Conservation (phyloP, 2,113 vertebrate genomes). For the Oncorhynchus clarkii region DNA sequence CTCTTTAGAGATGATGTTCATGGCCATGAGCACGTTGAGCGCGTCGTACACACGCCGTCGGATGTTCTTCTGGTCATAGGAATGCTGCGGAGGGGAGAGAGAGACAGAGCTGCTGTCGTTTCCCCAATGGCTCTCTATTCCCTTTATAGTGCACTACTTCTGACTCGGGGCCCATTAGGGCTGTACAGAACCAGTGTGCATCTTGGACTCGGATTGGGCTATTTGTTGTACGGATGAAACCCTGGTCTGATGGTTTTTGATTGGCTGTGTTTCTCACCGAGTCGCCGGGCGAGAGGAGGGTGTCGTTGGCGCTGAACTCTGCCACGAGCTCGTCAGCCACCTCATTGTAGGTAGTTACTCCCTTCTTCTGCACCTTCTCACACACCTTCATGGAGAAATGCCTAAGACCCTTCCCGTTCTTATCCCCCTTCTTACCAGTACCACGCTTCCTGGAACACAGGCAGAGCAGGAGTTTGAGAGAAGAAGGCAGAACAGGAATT, state of each 20-base stretch:
- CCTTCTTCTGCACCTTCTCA: conserved; percentile 88
- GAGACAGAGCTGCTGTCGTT: too few species aligned
- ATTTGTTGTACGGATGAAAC: not conserved
- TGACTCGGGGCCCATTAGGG: too few species aligned
- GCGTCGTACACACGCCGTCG: conserved; percentile 87
- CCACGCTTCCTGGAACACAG: conserved; percentile 75
- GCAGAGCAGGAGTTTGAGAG: not conserved
- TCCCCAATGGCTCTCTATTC: too few species aligned
- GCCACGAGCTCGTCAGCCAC: conserved; percentile 88
- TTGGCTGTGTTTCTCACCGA: conserved; percentile 69
- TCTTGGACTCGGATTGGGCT: not conserved
- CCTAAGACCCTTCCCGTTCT: conserved; percentile 87
- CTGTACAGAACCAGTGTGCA: not conserved
- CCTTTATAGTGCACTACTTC: too few species aligned
- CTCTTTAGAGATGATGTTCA: conserved; percentile 84
- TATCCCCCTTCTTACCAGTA: conserved; percentile 86
- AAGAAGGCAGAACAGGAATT: too few species aligned
- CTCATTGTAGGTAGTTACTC: conserved; percentile 88
- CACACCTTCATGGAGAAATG: conserved; percentile 93
- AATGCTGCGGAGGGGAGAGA: conserved; percentile 59
- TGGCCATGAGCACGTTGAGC: conserved; percentile 89
- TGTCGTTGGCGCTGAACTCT: conserved; percentile 86
- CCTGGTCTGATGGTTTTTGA: not conserved
- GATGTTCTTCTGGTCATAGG: conserved; percentile 91
- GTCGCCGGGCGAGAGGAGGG: conserved; percentile 83